Evolutionary conservation across 2,113 vertebrate genomes (phyloP).

Genomic region (Leptodactylus fuscus): DNA sequence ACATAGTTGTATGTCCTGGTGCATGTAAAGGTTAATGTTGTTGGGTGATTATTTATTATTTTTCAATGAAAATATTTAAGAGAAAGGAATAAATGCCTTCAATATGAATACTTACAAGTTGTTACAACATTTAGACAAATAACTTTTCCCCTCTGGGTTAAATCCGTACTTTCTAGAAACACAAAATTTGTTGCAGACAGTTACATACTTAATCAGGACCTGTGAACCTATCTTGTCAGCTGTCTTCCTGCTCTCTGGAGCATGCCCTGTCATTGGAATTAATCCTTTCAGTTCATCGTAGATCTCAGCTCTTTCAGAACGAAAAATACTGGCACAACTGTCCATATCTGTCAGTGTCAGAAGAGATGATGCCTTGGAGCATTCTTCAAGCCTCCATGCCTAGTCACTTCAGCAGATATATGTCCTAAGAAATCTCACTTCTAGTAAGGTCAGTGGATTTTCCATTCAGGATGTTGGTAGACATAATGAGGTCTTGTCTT

Average conservation of each 20-base stretch:
- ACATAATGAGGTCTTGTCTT: not conserved
- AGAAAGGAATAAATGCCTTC: not conserved
- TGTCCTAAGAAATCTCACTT: conserved; percentile 7
- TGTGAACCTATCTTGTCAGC: conserved; percentile 36
- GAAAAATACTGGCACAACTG: conserved; percentile 38
- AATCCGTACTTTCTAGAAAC: conserved; percentile 3
- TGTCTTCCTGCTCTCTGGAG: conserved; percentile 34
- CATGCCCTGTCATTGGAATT: conserved; percentile 38
- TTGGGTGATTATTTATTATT: too few species aligned
- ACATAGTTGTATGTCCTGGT: too few species aligned
- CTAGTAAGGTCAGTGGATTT: conserved; percentile 25
- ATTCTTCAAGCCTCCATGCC: conserved; percentile 8
- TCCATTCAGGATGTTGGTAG: not conserved
- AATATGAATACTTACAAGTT: not conserved
- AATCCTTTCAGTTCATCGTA: conserved; percentile 20
- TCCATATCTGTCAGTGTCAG: conserved; percentile 39
- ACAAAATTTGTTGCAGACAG: not conserved
- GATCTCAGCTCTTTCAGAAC: conserved; percentile 26
- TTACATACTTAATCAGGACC: not conserved
- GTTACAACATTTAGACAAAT: conserved; percentile 8
- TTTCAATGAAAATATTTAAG: too few species aligned
- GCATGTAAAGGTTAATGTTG: too few species aligned
- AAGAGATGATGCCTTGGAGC: conserved; percentile 3
- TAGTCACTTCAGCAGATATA: conserved; percentile 26
- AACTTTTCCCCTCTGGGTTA: not conserved